Percentiles rank a stretch among this genome's conserved stretches.
phyloP scores from a whole-genome alignment of 1,140 invertebrate genomes.

The Heliothis virescens region DNA sequence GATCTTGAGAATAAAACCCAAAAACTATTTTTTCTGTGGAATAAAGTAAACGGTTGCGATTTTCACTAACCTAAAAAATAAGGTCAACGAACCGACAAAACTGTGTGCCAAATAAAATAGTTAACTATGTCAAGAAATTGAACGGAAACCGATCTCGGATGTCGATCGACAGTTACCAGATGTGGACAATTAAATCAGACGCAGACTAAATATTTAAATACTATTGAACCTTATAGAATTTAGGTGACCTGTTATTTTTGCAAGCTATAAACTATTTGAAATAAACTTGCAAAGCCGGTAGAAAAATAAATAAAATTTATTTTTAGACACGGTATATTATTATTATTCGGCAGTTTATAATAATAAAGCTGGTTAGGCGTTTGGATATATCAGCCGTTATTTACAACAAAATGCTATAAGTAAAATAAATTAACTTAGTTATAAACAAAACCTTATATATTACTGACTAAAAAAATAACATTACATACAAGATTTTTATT shows the following conservation, averaged over 20 bases:
- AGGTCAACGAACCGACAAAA: not conserved
- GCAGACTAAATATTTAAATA: not conserved
- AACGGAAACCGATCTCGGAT: not conserved
- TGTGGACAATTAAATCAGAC: not conserved
- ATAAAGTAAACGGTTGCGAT: too few species aligned
- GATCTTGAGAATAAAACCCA: too few species aligned
- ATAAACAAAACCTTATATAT: too few species aligned
- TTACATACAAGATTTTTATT: too few species aligned
- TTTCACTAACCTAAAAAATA: too few species aligned
- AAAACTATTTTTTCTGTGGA: too few species aligned
- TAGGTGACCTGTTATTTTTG: conserved; percentile 10
- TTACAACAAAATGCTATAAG: too few species aligned
- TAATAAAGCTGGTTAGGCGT: too few species aligned
- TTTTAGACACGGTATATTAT: not conserved
- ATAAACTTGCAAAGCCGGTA: not conserved
- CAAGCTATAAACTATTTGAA: not conserved
- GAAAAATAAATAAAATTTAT: conserved; percentile 14
- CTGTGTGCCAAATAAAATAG: not conserved
- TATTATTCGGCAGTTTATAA: too few species aligned
- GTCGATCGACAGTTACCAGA: conserved; percentile 14
- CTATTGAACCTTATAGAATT: not conserved
- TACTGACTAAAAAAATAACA: too few species aligned
- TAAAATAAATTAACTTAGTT: too few species aligned
- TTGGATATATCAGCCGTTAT: too few species aligned
- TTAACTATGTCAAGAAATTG: not conserved